A percentile compares a stretch with the other conserved stretches of the same genome.
These are phyloP conservation scores for Zygaena filipendulae DNA, from an alignment of 2,888 invertebrate species.

Conservation along the genomic window DNA sequence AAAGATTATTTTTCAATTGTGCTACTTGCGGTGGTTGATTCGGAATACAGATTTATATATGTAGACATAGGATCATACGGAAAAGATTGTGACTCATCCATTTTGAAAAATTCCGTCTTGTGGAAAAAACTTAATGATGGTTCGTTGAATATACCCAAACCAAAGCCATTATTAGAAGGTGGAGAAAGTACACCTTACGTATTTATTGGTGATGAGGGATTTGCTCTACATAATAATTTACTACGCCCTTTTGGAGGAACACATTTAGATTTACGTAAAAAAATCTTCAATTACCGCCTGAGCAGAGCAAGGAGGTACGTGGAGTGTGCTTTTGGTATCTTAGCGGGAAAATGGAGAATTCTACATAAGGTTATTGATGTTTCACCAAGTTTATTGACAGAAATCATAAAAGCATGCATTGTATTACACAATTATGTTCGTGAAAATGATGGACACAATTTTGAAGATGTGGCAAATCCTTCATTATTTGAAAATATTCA, in stretches of 20 bases:
- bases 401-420: conserved; percentile 11
- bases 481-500: conserved; percentile 20
- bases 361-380: conserved; percentile 19
- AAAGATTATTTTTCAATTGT: conserved; percentile 18
- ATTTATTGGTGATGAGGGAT: conserved; percentile 16
- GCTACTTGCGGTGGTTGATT: conserved; percentile 18
- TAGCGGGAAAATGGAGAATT: conserved; percentile 17
- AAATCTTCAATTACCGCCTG: conserved; percentile 17
- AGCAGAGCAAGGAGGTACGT: conserved; percentile 14
- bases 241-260: conserved; percentile 17
- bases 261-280: conserved; percentile 16
- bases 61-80: conserved; percentile 18
- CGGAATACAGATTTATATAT: conserved; percentile 17
- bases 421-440: conserved; percentile 20
- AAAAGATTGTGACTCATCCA: conserved; percentile 15
- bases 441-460: conserved; percentile 19
- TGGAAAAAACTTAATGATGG: conserved; percentile 15
- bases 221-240: conserved; percentile 16
- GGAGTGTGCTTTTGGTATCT: conserved; percentile 17
- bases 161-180: conserved; percentile 17
- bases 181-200: conserved; percentile 15
- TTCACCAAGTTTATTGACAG: conserved; percentile 14
- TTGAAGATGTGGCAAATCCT: conserved; percentile 20
- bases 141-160: conserved; percentile 17
- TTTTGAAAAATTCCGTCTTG: conserved; percentile 17